A percentile compares a stretch with the other conserved stretches of the same genome.
phyloP scores from a whole-genome alignment of 2,797 vertebrate genomes.

The Amphiprion clarkii region DNA sequence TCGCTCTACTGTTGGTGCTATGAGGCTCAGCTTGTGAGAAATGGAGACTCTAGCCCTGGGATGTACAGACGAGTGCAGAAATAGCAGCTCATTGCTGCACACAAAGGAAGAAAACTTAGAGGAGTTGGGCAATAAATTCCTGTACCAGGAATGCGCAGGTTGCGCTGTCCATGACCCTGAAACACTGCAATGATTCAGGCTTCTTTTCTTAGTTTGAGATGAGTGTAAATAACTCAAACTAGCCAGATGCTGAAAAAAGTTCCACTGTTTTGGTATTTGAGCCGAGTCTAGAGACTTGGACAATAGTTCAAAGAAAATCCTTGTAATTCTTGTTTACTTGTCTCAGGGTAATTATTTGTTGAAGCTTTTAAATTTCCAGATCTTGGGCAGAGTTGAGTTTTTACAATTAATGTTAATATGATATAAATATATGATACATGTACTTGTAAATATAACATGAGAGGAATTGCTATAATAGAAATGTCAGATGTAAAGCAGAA shows the following conservation, averaged over 20 bases:
- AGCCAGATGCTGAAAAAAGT: slow-evolving; percentile 37
- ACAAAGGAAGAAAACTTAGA: slow-evolving; percentile 39
- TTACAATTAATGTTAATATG: slow-evolving; percentile 63
- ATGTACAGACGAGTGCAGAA: slow-evolving; percentile 31
- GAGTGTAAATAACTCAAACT: slow-evolving; percentile 54
- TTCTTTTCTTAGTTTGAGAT: slow-evolving; percentile 54
- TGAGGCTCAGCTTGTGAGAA: slow-evolving; percentile 48
- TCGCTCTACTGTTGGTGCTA: slow-evolving; percentile 70
- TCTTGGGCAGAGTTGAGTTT: slow-evolving; percentile 66
- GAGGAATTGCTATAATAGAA: slow-evolving; percentile 61
- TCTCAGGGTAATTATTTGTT: slow-evolving; percentile 72
- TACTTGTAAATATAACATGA: slow-evolving; percentile 76
- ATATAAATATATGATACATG: slow-evolving; percentile 51
- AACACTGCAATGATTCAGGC: slow-evolving; percentile 28
- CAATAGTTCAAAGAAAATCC: slow-evolving; percentile 43
- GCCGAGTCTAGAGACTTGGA: slow-evolving; percentile 41
- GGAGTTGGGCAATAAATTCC: slow-evolving; percentile 54
- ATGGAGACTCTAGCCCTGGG: slow-evolving; percentile 42
- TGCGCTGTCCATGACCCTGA: slow-evolving; percentile 36
- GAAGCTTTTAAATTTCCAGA: slow-evolving; percentile 54
- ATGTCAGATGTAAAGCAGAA: slow-evolving; percentile 63
- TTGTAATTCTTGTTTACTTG: slow-evolving; percentile 57
- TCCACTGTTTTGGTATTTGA: slow-evolving; percentile 35
- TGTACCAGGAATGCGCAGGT: slow-evolving; percentile 58
- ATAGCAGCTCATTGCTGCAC: slow-evolving; percentile 43